Evolutionary conservation across 2,888 invertebrate genomes (phyloP).

Genomic region (Sminthurides aquaticus): DNA sequence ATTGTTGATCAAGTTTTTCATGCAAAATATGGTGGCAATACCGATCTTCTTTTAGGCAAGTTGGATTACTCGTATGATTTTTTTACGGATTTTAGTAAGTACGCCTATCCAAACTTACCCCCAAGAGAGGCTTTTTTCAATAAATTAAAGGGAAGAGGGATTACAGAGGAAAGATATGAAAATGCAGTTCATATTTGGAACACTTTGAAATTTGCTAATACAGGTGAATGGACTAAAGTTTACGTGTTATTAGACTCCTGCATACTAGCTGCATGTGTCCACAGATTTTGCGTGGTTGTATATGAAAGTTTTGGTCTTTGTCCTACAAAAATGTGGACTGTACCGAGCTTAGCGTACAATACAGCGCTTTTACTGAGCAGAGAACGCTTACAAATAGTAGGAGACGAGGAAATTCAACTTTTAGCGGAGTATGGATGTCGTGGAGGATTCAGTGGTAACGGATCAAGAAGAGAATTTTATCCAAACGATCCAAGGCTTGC

Average conservation of each 20-base stretch:
- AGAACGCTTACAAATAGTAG: neutral
- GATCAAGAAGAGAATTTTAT: neutral
- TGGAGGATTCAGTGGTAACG: slow-evolving; percentile 6
- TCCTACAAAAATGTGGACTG: neutral
- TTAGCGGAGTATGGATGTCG: neutral
- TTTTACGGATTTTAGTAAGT: neutral
- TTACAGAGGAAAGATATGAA: slow-evolving; percentile 10
- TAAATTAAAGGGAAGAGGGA: neutral
- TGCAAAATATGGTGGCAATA: neutral
- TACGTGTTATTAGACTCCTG: neutral
- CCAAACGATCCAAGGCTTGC: slow-evolving; percentile 5
- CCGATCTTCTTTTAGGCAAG: neutral
- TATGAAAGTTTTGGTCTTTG: neutral
- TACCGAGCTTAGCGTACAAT: slow-evolving; percentile 6
- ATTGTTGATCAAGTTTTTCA: neutral
- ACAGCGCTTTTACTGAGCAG: neutral
- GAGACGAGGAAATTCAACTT: neutral
- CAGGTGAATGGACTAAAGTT: slow-evolving; percentile 1
- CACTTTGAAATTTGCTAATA: neutral
- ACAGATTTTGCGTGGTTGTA: neutral
- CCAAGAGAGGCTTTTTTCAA: slow-evolving; percentile 9
- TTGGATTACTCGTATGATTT: neutral
- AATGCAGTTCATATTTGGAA: slow-evolving; percentile 4
- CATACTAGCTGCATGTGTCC: neutral
- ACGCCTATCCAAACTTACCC: neutral